phyloP scores from a whole-genome alignment of 2,797 vertebrate species.

The Nyctibius grandis region DNA sequence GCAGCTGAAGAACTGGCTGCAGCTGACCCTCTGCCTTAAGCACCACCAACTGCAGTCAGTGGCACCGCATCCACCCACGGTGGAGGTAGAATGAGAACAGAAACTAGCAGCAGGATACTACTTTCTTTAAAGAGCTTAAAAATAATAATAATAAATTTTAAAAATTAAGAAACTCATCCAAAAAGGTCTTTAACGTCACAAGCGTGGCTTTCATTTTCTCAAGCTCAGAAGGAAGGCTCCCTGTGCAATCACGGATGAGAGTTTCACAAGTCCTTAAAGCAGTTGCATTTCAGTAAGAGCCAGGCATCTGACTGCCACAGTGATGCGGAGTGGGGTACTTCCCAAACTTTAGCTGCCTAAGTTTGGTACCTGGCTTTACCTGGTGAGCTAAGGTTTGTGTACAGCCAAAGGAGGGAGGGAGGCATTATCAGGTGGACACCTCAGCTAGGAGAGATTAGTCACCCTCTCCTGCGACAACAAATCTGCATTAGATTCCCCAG shows the following conservation, averaged over 20 bases:
- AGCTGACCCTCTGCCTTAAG: not conserved
- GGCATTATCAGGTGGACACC: too few relatives aligned
- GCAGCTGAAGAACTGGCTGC: not conserved
- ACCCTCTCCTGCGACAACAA: not conserved
- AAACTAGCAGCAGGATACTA: not conserved
- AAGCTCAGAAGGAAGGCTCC: not conserved
- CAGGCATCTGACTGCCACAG: not conserved
- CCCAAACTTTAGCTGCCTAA: not conserved
- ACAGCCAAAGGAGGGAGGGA: not conserved
- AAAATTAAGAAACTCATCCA: not conserved
- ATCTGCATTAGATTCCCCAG: not conserved
- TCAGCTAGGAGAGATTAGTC: not conserved
- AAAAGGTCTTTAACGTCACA: not conserved
- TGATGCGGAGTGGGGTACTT: not conserved
- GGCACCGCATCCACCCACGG: not conserved
- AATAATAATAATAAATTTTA: not conserved
- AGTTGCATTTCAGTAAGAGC: not conserved
- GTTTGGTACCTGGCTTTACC: not conserved
- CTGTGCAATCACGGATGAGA: not conserved
- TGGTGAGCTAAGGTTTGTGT: fast-evolving
- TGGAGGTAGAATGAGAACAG: not conserved
- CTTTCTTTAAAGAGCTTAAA: not conserved
- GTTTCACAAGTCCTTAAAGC: not conserved
- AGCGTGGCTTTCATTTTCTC: not conserved
- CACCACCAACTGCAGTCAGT: not conserved